phyloP scores from a whole-genome alignment of 2,113 vertebrate species.

The Clarias gariepinus region DNA sequence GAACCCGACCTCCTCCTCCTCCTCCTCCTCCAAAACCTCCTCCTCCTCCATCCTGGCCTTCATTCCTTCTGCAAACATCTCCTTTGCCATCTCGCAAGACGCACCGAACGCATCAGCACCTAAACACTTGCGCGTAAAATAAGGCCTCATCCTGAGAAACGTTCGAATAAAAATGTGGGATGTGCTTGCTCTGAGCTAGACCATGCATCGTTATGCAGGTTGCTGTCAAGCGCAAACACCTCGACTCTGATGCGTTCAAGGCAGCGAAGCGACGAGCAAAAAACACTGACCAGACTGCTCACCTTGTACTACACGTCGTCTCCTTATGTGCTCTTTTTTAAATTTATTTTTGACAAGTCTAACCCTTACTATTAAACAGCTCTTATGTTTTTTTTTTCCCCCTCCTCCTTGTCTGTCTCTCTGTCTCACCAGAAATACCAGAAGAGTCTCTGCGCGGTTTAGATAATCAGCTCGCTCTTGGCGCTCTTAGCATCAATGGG shows the following conservation, averaged over 20 bases:
- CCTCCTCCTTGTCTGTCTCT: conserved; percentile 13
- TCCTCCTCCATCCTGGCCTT: conserved; percentile 3
- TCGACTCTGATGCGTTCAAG: background rate
- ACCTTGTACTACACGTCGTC: conserved; percentile 42
- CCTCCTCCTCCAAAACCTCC: too few relatives aligned
- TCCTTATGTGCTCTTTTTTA: background rate
- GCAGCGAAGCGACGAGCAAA: background rate
- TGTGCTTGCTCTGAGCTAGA: background rate
- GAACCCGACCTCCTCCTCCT: background rate
- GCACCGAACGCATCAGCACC: conserved; percentile 19
- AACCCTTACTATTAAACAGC: background rate
- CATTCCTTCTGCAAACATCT: conserved; percentile 18
- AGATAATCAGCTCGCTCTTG: conserved; percentile 28
- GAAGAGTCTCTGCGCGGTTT: conserved; percentile 34
- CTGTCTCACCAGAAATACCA: conserved; percentile 43
- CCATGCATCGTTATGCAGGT: conserved; percentile 31
- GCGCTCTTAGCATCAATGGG: background rate
- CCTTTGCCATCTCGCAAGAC: conserved; percentile 23
- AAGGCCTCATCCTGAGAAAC: background rate
- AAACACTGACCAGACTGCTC: conserved; percentile 20
- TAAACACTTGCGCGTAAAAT: background rate
- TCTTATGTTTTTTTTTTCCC: background rate
- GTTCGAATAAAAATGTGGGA: background rate
- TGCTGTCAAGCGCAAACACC: conserved; percentile 29
- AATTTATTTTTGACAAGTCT: background rate